Conservation (phyloP, 2,888 invertebrate genomes). For the Erebia ligea region DNA sequence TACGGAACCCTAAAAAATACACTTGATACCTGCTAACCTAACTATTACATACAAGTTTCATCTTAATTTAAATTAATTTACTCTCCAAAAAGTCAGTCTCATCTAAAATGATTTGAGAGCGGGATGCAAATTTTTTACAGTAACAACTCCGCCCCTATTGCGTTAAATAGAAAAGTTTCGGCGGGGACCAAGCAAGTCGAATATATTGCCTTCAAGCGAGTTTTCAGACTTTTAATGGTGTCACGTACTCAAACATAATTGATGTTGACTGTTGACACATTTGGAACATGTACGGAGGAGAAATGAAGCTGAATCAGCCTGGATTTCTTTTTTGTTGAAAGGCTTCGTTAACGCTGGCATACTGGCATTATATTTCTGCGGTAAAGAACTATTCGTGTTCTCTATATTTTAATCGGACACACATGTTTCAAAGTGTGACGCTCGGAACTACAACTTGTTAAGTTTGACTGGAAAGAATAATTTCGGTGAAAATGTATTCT, state of each 20-base stretch:
- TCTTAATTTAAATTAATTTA: neutral
- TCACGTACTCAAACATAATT: slow-evolving; percentile 36
- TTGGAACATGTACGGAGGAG: slow-evolving; percentile 18
- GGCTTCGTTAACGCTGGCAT: neutral
- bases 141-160: slow-evolving; percentile 29
- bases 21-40: too few relatives aligned
- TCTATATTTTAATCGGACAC: too few relatives aligned
- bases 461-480: too few relatives aligned
- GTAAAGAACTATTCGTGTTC: too few relatives aligned
- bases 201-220: slow-evolving; percentile 37
- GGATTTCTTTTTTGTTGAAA: slow-evolving; percentile 14
- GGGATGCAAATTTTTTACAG: slow-evolving; percentile 26
- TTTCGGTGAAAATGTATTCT: too few relatives aligned
- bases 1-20: too few relatives aligned
- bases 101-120: neutral
- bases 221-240: slow-evolving; percentile 39
- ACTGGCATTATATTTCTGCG: neutral
- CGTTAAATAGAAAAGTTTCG: slow-evolving; percentile 35
- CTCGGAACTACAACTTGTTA: too few relatives aligned
- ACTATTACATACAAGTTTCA: neutral
- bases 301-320: slow-evolving; percentile 16
- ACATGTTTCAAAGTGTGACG: too few relatives aligned
- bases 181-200: slow-evolving; percentile 33
- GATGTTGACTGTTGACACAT: slow-evolving; percentile 35
- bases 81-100: neutral